These are phyloP conservation scores for Cheilinus undulatus DNA, from an alignment of 2,113 vertebrate genomes.

Conservation along the genomic window DNA sequence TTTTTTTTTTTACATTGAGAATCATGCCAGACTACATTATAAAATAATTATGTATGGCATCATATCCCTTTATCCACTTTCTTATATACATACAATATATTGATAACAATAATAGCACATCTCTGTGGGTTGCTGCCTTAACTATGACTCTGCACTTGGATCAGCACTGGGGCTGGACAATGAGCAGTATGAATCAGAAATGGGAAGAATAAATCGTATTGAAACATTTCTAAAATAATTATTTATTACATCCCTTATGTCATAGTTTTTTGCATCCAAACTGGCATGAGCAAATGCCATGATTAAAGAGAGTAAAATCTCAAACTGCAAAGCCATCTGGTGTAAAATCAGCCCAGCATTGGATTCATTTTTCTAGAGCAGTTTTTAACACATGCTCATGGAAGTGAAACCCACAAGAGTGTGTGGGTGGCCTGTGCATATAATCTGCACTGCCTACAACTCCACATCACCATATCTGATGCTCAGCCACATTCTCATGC, in stretches of 20 bases:
- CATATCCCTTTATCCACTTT: too few relatives aligned
- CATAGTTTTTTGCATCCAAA: neutral
- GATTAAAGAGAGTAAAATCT: conserved; percentile 7
- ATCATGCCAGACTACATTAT: neutral
- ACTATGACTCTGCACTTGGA: too few relatives aligned
- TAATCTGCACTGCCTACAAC: conserved; percentile 37
- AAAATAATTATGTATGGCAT: too few relatives aligned
- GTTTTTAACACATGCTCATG: conserved; percentile 35
- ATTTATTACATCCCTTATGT: neutral
- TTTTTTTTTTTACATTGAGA: too few relatives aligned
- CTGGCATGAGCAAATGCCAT: neutral
- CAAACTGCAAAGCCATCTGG: conserved; percentile 39
- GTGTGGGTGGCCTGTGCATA: conserved; percentile 60
- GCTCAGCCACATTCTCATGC: conserved; percentile 17
- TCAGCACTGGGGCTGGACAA: neutral
- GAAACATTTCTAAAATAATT: neutral
- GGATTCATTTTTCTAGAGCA: conserved; percentile 36
- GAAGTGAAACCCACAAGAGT: conserved; percentile 36
- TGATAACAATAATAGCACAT: neutral
- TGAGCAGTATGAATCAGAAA: neutral
- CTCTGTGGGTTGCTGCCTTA: too few relatives aligned
- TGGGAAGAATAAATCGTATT: neutral
- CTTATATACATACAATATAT: too few relatives aligned
- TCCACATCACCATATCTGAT: conserved; percentile 23
- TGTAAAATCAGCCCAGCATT: conserved; percentile 17